Conservation (phyloP, 2,888 invertebrate genomes). For the Eurois occulta region DNA sequence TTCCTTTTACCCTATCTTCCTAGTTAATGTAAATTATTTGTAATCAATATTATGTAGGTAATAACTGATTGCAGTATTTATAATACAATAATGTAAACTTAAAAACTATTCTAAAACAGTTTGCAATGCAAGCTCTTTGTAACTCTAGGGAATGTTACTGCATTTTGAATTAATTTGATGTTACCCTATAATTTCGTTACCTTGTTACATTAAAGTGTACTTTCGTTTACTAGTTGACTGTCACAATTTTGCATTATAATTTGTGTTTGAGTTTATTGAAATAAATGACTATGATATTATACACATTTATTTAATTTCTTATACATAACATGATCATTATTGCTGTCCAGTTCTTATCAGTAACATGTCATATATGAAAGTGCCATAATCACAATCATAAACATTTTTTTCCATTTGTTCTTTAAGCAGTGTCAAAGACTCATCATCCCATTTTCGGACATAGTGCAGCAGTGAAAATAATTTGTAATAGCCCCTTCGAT, state of each 20-base stretch:
- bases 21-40: conserved; percentile 52
- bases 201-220: conserved; percentile 64
- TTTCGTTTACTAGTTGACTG: conserved; percentile 64
- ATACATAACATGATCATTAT: conserved; percentile 15
- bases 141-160: conserved; percentile 56
- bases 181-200: conserved; percentile 76
- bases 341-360: conserved; percentile 78
- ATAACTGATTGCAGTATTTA: conserved; percentile 48
- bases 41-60: conserved; percentile 47
- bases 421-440: conserved; percentile 84
- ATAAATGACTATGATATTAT: conserved; percentile 72
- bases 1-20: conserved; percentile 50
- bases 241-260: conserved; percentile 67
- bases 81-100: conserved; percentile 37
- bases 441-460: conserved; percentile 84
- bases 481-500: conserved; percentile 85
- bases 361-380: conserved; percentile 82
- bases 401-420: conserved; percentile 80
- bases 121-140: conserved; percentile 33
- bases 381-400: conserved; percentile 81
- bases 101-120: conserved; percentile 21
- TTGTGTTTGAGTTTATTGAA: conserved; percentile 76
- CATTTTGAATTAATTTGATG: conserved; percentile 70
- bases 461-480: conserved; percentile 90
- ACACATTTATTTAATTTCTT: conserved; percentile 54